Base-by-base conservation (phyloP, 2,113 vertebrate genomes). In the Sinosuthora webbiana region DNA sequence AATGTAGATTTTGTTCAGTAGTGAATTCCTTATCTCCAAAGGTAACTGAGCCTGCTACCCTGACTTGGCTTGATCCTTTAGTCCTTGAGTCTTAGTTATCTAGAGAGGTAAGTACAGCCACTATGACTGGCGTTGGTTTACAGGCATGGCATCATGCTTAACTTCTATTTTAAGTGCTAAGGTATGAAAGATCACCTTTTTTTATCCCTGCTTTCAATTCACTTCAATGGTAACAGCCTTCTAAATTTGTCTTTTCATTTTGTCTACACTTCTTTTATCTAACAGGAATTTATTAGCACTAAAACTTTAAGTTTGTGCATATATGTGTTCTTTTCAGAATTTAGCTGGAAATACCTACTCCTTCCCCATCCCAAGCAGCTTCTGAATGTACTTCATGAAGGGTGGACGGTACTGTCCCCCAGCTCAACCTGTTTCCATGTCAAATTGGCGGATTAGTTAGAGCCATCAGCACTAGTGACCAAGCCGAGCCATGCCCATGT, bases 161-260 rank as follows among this genome's bases (percentile, higher is more conserved):
- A 71, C 23, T 71, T 94, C 90, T 93, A 87, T 95, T 95, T 97
- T 95, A 71, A 91, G 81, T 37, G 3, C 35, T 68, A 82, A 78
- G 44, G 49, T 92, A 68, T 87, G 83, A 91, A 81, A 84, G 77
- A 78, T 56, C 27, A 33, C 64, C 8, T 23, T 42, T n/a, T 42
- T 16, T 25, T 31, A 39, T 57, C 11, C 13, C 24, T 30, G 13
- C 47, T 83, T 87, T 67, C 35, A 53, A 17, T 86, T 82, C 31
- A 65, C 53, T 86, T 86, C 3, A 6, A 20, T 41, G 73, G 23
- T 56, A 65, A 65, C 53, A 64, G 31, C 22, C 19, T 81, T 64
- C 35, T 64, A 52, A 68, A 70, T 42, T 22, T 49, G 2, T 53
- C 3, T 70, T 89, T 84, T 75, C 4, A 24, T 78, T 49, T 78